Conservation (phyloP, 2,888 invertebrate genomes). For the Ferdinandea cuprea region DNA sequence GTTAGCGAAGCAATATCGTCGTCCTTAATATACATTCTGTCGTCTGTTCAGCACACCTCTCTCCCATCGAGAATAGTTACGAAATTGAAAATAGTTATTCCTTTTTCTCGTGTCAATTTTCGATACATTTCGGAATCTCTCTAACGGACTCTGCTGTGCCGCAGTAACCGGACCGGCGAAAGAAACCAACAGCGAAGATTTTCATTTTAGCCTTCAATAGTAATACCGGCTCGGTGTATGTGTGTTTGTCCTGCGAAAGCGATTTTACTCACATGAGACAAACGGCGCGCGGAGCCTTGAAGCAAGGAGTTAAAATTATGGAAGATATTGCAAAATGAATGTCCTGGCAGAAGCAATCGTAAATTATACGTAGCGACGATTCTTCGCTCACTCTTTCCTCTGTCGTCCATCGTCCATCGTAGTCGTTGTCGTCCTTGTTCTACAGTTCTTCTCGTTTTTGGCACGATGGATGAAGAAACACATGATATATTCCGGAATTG, state of each 20-base stretch:
- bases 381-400: constrained; percentile 59
- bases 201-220: constrained; percentile 55
- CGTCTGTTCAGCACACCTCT: background rate
- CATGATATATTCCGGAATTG: constrained; percentile 48
- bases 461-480: constrained; percentile 23
- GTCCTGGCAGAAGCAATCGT: constrained; percentile 66
- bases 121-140: constrained; percentile 56
- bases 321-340: constrained; percentile 72
- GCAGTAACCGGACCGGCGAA: background rate
- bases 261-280: constrained; percentile 61
- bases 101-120: constrained; percentile 54
- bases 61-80: constrained; percentile 46
- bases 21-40: constrained; percentile 65
- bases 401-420: constrained; percentile 56
- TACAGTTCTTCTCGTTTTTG: constrained; percentile 16
- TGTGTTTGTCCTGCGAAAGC: constrained; percentile 9
- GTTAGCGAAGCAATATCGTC: constrained; percentile 53
- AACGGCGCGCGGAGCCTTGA: constrained; percentile 4
- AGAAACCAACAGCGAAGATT: constrained; percentile 41
- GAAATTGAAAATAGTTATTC: constrained; percentile 69
- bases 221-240: background rate
- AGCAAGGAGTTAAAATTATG: constrained; percentile 55
- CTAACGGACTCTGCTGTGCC: constrained; percentile 29
- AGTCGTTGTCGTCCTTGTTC: constrained; percentile 28
- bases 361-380: constrained; percentile 68